These are phyloP conservation scores for Pogonognathellus flavescens DNA, from an alignment of 1,140 invertebrate genomes.

Conservation along the genomic window DNA sequence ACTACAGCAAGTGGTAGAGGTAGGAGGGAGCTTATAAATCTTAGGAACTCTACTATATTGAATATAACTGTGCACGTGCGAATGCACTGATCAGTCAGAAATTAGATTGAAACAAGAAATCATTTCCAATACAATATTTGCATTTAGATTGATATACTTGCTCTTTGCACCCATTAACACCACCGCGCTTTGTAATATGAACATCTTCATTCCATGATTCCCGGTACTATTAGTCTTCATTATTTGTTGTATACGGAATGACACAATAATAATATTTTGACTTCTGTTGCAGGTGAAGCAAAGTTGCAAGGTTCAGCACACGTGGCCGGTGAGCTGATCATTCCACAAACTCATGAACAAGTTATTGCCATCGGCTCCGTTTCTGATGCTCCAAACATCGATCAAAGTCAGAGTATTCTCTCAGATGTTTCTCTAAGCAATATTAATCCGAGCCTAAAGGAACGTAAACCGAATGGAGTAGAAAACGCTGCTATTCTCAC, in stretches of 20 bases:
- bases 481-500: not conserved
- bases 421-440: not conserved
- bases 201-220: not conserved
- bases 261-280: not conserved
- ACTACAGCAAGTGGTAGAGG: too few species aligned
- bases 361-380: not conserved
- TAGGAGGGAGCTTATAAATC: too few species aligned
- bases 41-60: too few species aligned
- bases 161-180: not conserved
- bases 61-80: too few species aligned
- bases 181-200: not conserved
- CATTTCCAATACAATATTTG: too few species aligned
- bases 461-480: not conserved
- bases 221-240: not conserved
- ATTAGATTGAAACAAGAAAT: too few species aligned
- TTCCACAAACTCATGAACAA: not conserved
- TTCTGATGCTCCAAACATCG: not conserved
- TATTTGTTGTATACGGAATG: not conserved
- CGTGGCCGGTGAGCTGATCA: not conserved
- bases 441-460: not conserved
- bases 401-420: not conserved
- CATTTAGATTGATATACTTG: not conserved
- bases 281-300: conserved; percentile 2
- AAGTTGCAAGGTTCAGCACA: not conserved
- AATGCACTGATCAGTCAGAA: too few species aligned